A percentile compares a stretch with the other conserved stretches of the same genome.
Evolutionary conservation across 2,888 invertebrate species (phyloP).

Genomic region (Drosophila rellima): DNA sequence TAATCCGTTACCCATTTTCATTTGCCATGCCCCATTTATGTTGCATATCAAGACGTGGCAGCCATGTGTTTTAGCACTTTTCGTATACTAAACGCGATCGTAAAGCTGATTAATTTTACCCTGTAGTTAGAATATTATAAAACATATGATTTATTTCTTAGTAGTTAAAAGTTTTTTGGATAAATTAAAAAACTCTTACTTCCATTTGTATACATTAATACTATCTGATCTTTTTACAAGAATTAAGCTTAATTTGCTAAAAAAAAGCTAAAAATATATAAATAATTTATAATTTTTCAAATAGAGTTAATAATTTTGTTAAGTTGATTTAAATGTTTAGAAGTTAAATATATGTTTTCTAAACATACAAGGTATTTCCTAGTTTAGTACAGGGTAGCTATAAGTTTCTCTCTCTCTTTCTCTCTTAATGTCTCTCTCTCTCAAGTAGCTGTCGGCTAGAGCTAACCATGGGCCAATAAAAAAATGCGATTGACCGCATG

Average conservation of each 20-base stretch:
- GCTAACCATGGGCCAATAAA: slow-evolving; percentile 30
- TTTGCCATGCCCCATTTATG: slow-evolving; percentile 69
- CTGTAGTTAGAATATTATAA: background rate
- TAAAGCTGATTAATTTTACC: slow-evolving; percentile 60
- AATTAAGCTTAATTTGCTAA: background rate
- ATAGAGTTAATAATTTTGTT: too few relatives aligned
- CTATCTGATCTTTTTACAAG: background rate
- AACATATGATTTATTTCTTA: too few relatives aligned
- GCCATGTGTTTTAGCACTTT: slow-evolving; percentile 55
- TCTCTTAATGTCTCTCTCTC: background rate
- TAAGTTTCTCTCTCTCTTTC: background rate
- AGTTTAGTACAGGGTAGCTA: background rate
- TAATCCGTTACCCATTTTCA: slow-evolving; percentile 70
- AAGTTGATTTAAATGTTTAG: too few relatives aligned
- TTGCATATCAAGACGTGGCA: slow-evolving; percentile 50
- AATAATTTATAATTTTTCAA: too few relatives aligned
- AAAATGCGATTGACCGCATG: slow-evolving; percentile 34
- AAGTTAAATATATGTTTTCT: too few relatives aligned
- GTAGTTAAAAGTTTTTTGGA: background rate
- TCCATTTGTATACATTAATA: background rate
- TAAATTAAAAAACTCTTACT: background rate
- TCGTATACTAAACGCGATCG: slow-evolving; percentile 39
- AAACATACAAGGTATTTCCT: too few relatives aligned
- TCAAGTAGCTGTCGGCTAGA: background rate
- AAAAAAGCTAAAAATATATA: too few relatives aligned